phyloP scores from a whole-genome alignment of 92 coral and sea anemone genomes.

The Epizoanthus rinbou region DNA sequence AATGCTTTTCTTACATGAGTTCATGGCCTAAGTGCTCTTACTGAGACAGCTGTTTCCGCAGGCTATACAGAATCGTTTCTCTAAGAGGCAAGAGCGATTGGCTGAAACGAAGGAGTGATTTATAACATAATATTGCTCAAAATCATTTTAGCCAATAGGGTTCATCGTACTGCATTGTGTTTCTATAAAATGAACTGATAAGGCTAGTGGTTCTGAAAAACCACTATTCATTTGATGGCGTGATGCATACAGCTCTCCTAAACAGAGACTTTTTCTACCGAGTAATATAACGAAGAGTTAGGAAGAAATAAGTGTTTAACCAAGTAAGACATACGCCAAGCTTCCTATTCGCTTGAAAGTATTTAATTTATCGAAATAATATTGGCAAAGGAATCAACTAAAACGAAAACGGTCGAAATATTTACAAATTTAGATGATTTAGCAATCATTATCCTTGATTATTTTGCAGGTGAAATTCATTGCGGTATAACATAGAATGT shows the following conservation, averaged over 20 bases:
- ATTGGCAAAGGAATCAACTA: neutral
- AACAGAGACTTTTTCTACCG: neutral
- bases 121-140: neutral
- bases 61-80: neutral
- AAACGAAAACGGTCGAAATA: neutral
- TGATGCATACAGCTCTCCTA: neutral
- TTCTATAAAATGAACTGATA: neutral
- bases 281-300: too few relatives aligned
- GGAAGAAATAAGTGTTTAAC: too few relatives aligned
- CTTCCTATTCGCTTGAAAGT: too few relatives aligned
- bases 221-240: neutral
- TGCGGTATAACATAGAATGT: neutral
- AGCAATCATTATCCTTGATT: neutral
- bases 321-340: too few relatives aligned
- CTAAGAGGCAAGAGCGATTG: neutral
- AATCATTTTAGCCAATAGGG: neutral
- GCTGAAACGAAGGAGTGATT: constrained; percentile 6
- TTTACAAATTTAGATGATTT: neutral
- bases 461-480: neutral
- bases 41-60: neutral
- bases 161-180: neutral
- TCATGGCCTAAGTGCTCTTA: neutral
- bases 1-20: neutral
- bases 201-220: neutral
- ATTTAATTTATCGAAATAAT: neutral